A percentile compares a stretch with the other conserved stretches of the same genome.
These are phyloP conservation scores for Agriopis leucophaearia DNA, from an alignment of 2,888 invertebrate genomes.

Conservation along the genomic window DNA sequence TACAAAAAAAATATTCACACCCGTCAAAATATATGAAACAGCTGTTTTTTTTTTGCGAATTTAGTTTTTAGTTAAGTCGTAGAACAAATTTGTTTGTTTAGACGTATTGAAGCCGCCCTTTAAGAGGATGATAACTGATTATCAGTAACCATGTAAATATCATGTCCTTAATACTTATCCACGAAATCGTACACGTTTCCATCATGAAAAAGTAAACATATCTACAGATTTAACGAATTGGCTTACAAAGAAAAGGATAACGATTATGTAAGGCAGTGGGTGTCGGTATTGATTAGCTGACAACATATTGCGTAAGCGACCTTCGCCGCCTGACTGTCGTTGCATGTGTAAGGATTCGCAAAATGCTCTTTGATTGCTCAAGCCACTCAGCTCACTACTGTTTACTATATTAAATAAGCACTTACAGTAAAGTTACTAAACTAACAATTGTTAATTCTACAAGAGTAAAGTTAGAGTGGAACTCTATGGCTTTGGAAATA, in stretches of 20 bases:
- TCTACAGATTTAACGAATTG: constrained; percentile 9
- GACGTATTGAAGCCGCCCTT: too few relatives aligned
- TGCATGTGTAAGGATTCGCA: constrained; percentile 76
- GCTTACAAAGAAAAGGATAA: constrained; percentile 55
- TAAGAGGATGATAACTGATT: too few relatives aligned
- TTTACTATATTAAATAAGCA: constrained; percentile 6
- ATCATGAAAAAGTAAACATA: constrained; percentile 23
- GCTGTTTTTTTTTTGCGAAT: too few relatives aligned
- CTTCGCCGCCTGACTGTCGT: constrained; percentile 54
- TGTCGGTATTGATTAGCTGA: constrained; percentile 69
- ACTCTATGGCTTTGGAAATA: not conserved
- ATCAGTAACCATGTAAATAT: too few relatives aligned
- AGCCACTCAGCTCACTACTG: constrained; percentile 19
- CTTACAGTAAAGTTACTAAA: constrained; percentile 1
- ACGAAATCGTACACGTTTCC: constrained; percentile 15
- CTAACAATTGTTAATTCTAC: not conserved
- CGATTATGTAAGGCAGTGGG: constrained; percentile 61
- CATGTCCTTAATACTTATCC: too few relatives aligned
- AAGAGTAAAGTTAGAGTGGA: not conserved
- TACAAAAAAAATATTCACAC: too few relatives aligned
- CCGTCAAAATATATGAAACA: too few relatives aligned
- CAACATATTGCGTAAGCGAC: constrained; percentile 68
- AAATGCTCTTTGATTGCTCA: constrained; percentile 55
- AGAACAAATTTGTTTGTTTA: too few relatives aligned
- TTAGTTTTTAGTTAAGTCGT: too few relatives aligned